A percentile compares a stretch with the other conserved stretches of the same genome.
These are phyloP conservation scores for Lymantria monacha DNA, from an alignment of 2,888 invertebrate species.

Conservation along the genomic window DNA sequence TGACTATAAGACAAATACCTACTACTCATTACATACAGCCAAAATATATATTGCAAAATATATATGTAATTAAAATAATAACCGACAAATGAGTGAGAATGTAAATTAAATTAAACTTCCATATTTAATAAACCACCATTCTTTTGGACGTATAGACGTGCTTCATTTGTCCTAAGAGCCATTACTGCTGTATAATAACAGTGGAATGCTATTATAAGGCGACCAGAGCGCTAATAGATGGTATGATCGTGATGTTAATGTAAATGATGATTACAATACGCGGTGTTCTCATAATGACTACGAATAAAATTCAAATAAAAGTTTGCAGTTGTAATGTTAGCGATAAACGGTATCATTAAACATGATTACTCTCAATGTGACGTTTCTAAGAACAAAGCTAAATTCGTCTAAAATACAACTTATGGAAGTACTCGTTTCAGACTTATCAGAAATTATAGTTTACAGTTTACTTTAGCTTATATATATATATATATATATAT, in stretches of 20 bases:
- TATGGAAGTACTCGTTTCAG: slow-evolving; percentile 62
- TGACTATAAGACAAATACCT: no score
- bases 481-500: no score
- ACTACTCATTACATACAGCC: no score
- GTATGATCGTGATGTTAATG: slow-evolving; percentile 10
- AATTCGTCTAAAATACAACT: slow-evolving; percentile 42
- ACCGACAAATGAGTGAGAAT: no score
- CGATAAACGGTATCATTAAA: slow-evolving; percentile 67
- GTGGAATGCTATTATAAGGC: not conserved
- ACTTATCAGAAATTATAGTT: slow-evolving; percentile 12
- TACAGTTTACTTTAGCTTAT: not conserved
- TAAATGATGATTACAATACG: slow-evolving; percentile 13
- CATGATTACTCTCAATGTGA: slow-evolving; percentile 54
- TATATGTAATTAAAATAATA: no score
- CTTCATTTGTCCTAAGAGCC: no score
- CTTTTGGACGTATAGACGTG: no score
- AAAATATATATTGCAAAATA: no score
- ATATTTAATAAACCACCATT: no score
- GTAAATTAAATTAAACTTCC: no score
- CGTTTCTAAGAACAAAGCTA: slow-evolving; percentile 43
- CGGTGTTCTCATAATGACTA: slow-evolving; percentile 27
- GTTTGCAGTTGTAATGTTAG: slow-evolving; percentile 57
- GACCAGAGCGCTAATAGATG: not conserved
- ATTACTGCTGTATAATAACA: no score
- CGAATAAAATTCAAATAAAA: slow-evolving; percentile 46